Evolutionary conservation across 2,797 vertebrate genomes (phyloP), one percentile per base, ranked within the genome.

Genomic region (Lindbergichthys nudifrons): DNA sequence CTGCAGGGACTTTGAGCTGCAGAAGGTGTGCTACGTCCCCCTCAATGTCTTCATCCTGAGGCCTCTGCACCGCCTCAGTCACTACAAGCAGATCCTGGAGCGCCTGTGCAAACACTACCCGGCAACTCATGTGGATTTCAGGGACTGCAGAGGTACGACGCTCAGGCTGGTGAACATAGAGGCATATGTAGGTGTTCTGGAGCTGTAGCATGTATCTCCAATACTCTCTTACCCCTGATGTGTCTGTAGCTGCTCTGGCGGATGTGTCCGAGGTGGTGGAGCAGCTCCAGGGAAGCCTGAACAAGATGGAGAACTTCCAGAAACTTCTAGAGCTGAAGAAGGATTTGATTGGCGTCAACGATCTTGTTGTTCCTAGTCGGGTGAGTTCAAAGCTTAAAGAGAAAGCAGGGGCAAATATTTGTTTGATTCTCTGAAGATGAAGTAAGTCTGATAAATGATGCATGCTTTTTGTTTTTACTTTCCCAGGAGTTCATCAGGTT

Each of bases 241-340:
- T 61, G 48, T 81, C 16, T 62, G 30, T 71, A 99, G 98, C 98
- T 86, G 97, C 97, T 59, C 88, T 99, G 89, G 97, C 97, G 7
- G 97, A 98, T 64, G 96, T 98, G 81, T 96, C 97, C 0, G 98
- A 99, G 87, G 94, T 99, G 94, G 97, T 96, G 84, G 96, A 96
- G 2, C 97, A 96, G 82, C 96, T 98, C 69, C 96, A 97, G 2
- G 94, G 95, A 64, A 96, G 93, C 58, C 95, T 99, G 91, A 93
- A 97, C 89, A 98, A 98, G 93, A 98, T 97, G 94, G 98, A 99
- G 92, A 99, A 99, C 83, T 97, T 97, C 92, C 98, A 99, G 95
- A 99, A 98, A 85, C 95, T 99, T 4, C 95, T 98, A 52, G 98
- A 99, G 86, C 94, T 99, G 77, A 97, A 97, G 92, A 99, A 98